Evolutionary conservation across 2,113 vertebrate species (phyloP), one percentile per base, ranked within the genome.

Genomic region (Paedocypris sp.): DNA sequence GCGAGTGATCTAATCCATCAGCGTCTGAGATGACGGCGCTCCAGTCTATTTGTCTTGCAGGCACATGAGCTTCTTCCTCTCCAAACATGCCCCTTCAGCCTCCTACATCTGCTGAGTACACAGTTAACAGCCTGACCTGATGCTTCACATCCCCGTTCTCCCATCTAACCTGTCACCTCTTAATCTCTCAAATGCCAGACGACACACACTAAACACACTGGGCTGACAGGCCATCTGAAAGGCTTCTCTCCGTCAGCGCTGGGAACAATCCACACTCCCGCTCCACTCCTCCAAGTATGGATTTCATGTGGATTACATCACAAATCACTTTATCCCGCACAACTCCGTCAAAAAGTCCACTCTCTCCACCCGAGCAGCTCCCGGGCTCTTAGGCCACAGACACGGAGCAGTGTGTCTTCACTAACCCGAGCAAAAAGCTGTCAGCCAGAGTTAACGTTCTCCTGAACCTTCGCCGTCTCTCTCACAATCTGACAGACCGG

Each of bases 281-380:
- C 26, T 39, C 22, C 35, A 39, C 45, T 10, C 28, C 26, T n/a
- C 26, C 35, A 28, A 35, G 18, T 66, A 26, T 62, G 41, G 73
- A 80, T 82, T 82, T 80, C 74, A 80, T 73, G 68, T 70, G 72
- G 75, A 77, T 83, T 80, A 80, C 73, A 81, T 80, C 80, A 80
- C 77, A 76, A 71, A 75, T 67, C 22, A 60, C 64, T 64, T 80
- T 68, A 70, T 75, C 62, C 15, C 23, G 7, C 12, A 33, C 23
- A 33, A 49, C 62, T 38, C 32, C 2, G 15, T 42, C 29, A 23
- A 43, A 45, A 41, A 56, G 33, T 46, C 22, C 45, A 58, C 15
- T 20, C 32, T 50, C 50, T 56, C 20, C 61, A 53, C 19, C 12
- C 26, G 19, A 43, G 42, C 39, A 19, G 25, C 48, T 12, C 9